Conservation (phyloP, 1,140 invertebrate genomes). For the Orchestia grillus region DNA sequence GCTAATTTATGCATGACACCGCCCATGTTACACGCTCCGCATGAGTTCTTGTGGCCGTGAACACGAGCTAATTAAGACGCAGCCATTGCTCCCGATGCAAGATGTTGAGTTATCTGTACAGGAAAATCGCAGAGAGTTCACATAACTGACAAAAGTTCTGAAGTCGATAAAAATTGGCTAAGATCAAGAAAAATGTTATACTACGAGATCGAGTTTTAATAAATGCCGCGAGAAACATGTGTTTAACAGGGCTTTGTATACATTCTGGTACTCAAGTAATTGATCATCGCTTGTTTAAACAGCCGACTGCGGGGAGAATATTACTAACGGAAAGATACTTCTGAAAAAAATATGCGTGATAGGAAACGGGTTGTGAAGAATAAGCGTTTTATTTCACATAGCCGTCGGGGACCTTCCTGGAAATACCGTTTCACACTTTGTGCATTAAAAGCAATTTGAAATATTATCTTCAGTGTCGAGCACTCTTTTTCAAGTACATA, state of each 20-base stretch:
- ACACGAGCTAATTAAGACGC: constrained; percentile 23
- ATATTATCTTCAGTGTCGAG: neutral
- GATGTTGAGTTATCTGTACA: neutral
- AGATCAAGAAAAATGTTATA: neutral
- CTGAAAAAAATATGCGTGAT: too few species aligned
- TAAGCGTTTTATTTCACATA: too few species aligned
- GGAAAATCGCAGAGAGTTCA: neutral
- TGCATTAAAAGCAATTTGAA: neutral
- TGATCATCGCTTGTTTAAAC: neutral
- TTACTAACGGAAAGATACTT: too few species aligned
- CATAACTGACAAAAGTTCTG: neutral
- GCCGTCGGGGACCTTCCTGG: too few species aligned
- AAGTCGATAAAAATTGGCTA: neutral
- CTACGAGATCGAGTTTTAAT: neutral
- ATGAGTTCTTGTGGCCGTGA: constrained; percentile 34
- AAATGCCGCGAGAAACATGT: neutral
- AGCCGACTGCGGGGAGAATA: too few species aligned
- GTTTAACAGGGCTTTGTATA: neutral
- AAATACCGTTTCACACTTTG: neutral
- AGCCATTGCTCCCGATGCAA: neutral
- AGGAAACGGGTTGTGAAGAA: too few species aligned
- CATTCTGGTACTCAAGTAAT: neutral
- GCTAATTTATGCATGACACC: constrained; percentile 36
- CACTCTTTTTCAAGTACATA: neutral
- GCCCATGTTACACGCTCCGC: constrained; percentile 3